Conservation (phyloP, 1,140 invertebrate species). For the Druon quercuslanigerum region DNA sequence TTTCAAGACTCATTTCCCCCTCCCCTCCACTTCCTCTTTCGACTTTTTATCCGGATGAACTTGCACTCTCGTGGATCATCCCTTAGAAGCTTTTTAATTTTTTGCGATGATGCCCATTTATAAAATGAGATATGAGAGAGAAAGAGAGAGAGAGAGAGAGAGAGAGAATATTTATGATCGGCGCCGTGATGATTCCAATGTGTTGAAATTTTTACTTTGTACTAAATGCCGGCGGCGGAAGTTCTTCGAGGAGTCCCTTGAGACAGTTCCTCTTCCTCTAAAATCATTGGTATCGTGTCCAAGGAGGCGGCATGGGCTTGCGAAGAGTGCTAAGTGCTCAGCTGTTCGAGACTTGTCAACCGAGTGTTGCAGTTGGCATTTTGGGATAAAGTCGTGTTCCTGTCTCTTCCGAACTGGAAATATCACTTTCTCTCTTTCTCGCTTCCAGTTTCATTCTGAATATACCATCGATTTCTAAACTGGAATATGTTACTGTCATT, state of each 20-base stretch:
- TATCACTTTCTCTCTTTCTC: slow-evolving; percentile 13
- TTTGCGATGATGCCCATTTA: slow-evolving; percentile 25
- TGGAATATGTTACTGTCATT: not conserved
- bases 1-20: no score
- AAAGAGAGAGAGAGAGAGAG: slow-evolving; percentile 47
- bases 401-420: not conserved
- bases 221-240: slow-evolving; percentile 56
- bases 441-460: slow-evolving; percentile 19
- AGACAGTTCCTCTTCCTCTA: slow-evolving; percentile 28
- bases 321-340: slow-evolving; percentile 62
- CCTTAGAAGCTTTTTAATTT: no score
- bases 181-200: slow-evolving; percentile 45
- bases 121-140: slow-evolving; percentile 45
- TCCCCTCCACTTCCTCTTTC: no score
- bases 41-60: no score
- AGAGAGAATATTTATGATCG: slow-evolving; percentile 49
- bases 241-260: slow-evolving; percentile 59
- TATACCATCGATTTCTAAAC: slow-evolving; percentile 16
- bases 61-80: no score
- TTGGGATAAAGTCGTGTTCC: slow-evolving; percentile 30
- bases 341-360: slow-evolving; percentile 66
- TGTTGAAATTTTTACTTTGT: slow-evolving; percentile 18
- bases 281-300: slow-evolving; percentile 29
- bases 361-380: slow-evolving; percentile 35
- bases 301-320: slow-evolving; percentile 24